Evolutionary conservation across 2,797 vertebrate genomes (phyloP).

Genomic region (Manis crassicaudata): DNA sequence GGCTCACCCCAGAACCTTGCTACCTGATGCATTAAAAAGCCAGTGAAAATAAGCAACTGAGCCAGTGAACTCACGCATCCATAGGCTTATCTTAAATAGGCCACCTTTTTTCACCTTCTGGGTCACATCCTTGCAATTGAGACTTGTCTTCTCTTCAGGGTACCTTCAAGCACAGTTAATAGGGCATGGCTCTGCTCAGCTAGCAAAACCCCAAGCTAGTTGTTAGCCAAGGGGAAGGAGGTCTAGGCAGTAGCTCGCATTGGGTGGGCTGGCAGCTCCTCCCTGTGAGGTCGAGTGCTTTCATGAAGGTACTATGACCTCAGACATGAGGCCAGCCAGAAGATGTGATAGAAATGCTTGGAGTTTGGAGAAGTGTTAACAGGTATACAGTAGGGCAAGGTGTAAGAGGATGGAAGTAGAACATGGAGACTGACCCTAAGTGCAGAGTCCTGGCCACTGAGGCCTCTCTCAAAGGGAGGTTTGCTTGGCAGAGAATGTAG

Average conservation of each 20-base stretch:
- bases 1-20: background rate
- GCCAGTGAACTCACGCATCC: background rate
- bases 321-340: background rate
- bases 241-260: background rate
- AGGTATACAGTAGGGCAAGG: background rate
- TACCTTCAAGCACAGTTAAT: background rate
- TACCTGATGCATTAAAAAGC: background rate
- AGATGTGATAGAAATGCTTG: background rate
- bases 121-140: background rate
- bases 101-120: background rate
- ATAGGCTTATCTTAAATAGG: background rate
- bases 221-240: background rate
- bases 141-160: background rate
- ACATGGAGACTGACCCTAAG: rapidly evolving
- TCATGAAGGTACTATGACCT: background rate
- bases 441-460: too few species aligned
- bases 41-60: background rate
- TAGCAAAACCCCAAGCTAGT: background rate
- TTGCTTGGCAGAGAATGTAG: background rate
- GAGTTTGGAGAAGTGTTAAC: background rate
- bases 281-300: background rate
- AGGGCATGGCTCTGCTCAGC: background rate
- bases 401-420: background rate
- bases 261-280: background rate
- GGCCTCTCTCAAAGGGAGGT: background rate